Percentiles rank a stretch among this genome's conserved stretches.
Conservation (phyloP, 2,888 invertebrate species). For the Torymus auratus region DNA sequence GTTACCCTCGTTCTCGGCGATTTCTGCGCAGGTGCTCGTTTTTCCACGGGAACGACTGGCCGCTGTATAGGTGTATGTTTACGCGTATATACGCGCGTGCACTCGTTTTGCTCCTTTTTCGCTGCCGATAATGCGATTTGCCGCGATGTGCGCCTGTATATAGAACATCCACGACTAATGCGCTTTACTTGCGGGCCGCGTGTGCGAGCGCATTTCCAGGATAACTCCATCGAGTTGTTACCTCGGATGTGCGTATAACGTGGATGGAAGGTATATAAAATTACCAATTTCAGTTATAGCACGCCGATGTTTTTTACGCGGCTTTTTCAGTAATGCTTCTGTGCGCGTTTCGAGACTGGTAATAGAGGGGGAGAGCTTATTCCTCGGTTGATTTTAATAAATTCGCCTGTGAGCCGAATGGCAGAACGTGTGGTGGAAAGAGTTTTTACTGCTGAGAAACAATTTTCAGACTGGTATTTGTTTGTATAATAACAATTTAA, state of each 20-base stretch:
- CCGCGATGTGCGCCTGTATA: background rate
- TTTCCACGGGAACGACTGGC: conserved; percentile 4
- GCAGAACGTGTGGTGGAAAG: no score
- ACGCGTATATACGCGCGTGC: background rate
- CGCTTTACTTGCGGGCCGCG: conserved; percentile 41
- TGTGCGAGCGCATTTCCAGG: no score
- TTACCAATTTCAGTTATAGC: no score
- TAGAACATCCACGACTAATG: conserved; percentile 33
- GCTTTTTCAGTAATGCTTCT: no score
- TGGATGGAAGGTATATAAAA: background rate
- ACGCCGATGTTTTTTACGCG: no score
- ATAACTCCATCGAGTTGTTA: background rate
- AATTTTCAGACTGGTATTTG: no score
- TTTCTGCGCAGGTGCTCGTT: conserved; percentile 45
- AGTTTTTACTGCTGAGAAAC: no score
- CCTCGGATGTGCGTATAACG: background rate
- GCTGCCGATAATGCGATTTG: conserved; percentile 47
- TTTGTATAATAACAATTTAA: no score
- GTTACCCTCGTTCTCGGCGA: conserved; percentile 68
- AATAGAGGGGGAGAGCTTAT: no score
- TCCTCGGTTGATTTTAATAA: no score
- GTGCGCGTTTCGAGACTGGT: no score
- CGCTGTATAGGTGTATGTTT: background rate
- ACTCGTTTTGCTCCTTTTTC: conserved; percentile 5
- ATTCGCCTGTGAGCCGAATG: no score